A percentile compares a stretch with the other conserved stretches of the same genome.
phyloP scores from a whole-genome alignment of 2,113 vertebrate species.

The Pungitius pungitius region DNA sequence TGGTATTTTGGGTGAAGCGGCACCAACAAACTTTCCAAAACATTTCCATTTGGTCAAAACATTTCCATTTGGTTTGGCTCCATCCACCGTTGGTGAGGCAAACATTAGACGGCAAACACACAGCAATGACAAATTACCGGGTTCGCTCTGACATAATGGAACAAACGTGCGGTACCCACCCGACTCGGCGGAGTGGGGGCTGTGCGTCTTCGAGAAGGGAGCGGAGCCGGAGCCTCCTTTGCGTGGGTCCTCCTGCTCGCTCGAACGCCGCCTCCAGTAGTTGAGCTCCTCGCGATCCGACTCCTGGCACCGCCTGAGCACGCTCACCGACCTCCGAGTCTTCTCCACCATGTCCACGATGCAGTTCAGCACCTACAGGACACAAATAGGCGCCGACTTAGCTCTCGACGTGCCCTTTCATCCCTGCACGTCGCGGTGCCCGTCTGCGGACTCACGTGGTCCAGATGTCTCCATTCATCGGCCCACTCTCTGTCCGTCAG shows the following conservation, averaged over 20 bases:
- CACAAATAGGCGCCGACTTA: neutral
- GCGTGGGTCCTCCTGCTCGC: slow-evolving; percentile 89
- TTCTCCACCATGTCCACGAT: slow-evolving; percentile 99
- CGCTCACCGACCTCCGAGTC: slow-evolving; percentile 92
- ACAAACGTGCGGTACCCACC: slow-evolving; percentile 77
- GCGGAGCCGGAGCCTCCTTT: slow-evolving; percentile 79
- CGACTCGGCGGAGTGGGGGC: slow-evolving; percentile 87
- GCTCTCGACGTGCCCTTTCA: neutral
- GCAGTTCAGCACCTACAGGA: slow-evolving; percentile 90
- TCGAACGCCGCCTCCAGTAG: slow-evolving; percentile 93
- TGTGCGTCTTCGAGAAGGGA: slow-evolving; percentile 88
- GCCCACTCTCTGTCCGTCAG: slow-evolving; percentile 98
- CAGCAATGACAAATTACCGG: neutral
- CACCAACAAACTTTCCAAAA: neutral
- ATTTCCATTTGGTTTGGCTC: slow-evolving; percentile 1
- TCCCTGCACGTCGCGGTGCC: too few species aligned
- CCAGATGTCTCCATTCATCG: slow-evolving; percentile 98
- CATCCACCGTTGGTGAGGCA: neutral
- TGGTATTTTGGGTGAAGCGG: neutral
- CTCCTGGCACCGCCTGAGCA: slow-evolving; percentile 95
- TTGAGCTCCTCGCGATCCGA: slow-evolving; percentile 95
- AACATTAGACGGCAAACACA: neutral
- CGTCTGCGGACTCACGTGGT: slow-evolving; percentile 88
- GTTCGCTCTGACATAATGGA: neutral
- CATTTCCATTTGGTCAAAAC: neutral